These are phyloP conservation scores for Crotalus horridus DNA, from an alignment of 2,113 vertebrate genomes.

Conservation along the genomic window DNA sequence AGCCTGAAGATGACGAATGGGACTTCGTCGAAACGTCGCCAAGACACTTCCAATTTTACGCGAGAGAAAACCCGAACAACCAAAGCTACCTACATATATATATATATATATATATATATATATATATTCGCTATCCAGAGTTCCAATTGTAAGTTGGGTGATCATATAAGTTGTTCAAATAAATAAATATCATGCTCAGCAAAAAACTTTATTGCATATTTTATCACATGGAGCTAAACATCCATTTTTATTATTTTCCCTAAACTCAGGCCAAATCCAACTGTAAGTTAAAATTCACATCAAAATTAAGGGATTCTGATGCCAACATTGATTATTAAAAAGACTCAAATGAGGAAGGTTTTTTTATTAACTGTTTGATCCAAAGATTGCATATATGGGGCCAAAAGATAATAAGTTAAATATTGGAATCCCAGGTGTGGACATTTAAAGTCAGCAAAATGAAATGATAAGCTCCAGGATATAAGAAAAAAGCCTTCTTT, in stretches of 20 bases:
- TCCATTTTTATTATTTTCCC: not conserved
- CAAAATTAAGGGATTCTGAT: not conserved
- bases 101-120: too few species aligned
- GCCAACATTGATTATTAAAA: not conserved
- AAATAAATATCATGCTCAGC: not conserved
- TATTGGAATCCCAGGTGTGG: too few species aligned
- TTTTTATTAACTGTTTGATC: not conserved
- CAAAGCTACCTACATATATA: too few species aligned
- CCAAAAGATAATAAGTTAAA: not conserved
- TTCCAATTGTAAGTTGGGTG: not conserved
- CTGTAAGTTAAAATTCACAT: not conserved
- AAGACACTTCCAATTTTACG: too few species aligned
- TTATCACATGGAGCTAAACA: not conserved
- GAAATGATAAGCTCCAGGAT: too few species aligned
- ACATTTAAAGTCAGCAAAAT: too few species aligned
- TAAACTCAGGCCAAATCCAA: rapidly evolving
- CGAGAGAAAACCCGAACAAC: too few species aligned
- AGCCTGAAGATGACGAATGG: too few species aligned
- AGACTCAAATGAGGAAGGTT: not conserved
- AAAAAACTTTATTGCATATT: not conserved
- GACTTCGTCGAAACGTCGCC: too few species aligned
- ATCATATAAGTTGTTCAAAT: not conserved
- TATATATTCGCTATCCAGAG: not conserved
- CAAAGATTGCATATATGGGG: not conserved
- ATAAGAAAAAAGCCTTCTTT: too few species aligned